Conservation (phyloP, 2,113 vertebrate species). For the Myxocyprinus asiaticus region DNA sequence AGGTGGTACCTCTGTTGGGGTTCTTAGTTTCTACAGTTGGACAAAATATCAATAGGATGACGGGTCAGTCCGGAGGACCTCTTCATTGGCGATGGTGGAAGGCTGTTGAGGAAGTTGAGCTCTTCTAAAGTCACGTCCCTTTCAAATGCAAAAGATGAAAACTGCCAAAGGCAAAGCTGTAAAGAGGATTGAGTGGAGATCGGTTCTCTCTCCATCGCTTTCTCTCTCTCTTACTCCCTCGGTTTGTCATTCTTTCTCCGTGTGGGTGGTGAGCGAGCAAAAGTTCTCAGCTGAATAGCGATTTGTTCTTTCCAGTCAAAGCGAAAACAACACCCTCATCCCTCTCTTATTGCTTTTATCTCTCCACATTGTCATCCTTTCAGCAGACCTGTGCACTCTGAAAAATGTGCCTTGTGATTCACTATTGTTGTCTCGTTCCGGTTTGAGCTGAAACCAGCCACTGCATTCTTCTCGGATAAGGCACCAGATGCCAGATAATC, state of each 20-base stretch:
- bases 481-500: neutral
- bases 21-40: neutral
- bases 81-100: neutral
- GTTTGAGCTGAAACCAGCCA: neutral
- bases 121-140: too few relatives aligned
- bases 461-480: slow-evolving; percentile 7
- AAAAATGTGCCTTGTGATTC: slow-evolving; percentile 12
- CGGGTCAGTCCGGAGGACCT: neutral
- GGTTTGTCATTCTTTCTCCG: slow-evolving; percentile 32
- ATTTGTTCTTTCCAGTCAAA: slow-evolving; percentile 47
- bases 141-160: slow-evolving; percentile 14
- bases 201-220: slow-evolving; percentile 8
- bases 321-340: slow-evolving; percentile 25
- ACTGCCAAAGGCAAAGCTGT: slow-evolving; percentile 23
- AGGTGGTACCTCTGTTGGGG: neutral
- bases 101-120: neutral
- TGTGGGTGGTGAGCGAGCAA: slow-evolving; percentile 54
- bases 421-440: neutral
- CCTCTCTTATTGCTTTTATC: slow-evolving; percentile 25
- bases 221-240: neutral
- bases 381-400: slow-evolving; percentile 2
- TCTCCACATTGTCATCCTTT: slow-evolving; percentile 16
- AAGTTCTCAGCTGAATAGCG: slow-evolving; percentile 53
- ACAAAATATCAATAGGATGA: neutral
- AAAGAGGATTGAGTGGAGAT: slow-evolving; percentile 7